These are phyloP conservation scores for Leptinotarsa juncta DNA, from an alignment of 2,888 invertebrate species.

Conservation along the genomic window DNA sequence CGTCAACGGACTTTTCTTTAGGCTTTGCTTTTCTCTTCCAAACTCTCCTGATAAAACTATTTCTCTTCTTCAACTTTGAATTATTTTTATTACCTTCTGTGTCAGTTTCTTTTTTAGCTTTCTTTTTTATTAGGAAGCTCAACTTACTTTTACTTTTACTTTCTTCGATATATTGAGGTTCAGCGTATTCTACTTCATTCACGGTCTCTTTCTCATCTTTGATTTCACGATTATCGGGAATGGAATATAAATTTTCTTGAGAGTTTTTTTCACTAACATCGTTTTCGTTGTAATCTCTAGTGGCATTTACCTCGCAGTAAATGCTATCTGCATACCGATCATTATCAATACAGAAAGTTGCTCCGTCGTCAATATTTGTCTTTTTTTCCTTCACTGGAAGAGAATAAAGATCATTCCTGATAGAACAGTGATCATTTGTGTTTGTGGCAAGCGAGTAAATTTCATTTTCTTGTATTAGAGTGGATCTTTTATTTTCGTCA, in stretches of 20 bases:
- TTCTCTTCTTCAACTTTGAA: constrained; percentile 48
- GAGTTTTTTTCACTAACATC: constrained; percentile 33
- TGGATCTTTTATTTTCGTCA: background rate
- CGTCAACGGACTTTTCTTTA: constrained; percentile 35
- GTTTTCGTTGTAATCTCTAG: constrained; percentile 47
- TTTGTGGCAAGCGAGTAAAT: background rate
- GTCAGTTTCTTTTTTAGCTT: constrained; percentile 30
- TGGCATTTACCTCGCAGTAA: constrained; percentile 7
- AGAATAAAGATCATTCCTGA: background rate
- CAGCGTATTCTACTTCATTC: constrained; percentile 30
- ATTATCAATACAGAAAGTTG: constrained; percentile 46
- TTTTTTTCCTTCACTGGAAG: background rate
- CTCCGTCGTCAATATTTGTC: background rate
- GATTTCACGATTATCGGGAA: constrained; percentile 27
- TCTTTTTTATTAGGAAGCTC: constrained; percentile 30
- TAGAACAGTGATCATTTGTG: background rate
- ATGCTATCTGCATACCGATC: constrained; percentile 44
- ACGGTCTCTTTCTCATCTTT: constrained; percentile 41
- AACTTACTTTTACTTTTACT: constrained; percentile 21
- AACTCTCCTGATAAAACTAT: constrained; percentile 54
- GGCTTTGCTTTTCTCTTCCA: constrained; percentile 52
- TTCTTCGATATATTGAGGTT: constrained; percentile 23
- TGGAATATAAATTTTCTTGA: constrained; percentile 41
- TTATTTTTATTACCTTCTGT: constrained; percentile 35
- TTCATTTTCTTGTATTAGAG: background rate